phyloP scores from a whole-genome alignment of 2,888 invertebrate species.

The Philhelius pedissequus region DNA sequence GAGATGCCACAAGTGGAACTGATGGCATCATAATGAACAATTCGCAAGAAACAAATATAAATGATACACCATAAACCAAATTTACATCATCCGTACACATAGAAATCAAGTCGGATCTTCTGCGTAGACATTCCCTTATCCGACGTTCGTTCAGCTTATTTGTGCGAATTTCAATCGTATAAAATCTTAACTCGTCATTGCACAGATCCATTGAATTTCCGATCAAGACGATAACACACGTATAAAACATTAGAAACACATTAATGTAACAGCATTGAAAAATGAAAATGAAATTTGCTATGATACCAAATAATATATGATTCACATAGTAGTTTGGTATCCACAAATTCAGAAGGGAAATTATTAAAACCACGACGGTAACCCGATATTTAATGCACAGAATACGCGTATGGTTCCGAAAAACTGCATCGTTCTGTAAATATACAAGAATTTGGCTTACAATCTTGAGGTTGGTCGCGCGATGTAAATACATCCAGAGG shows the following conservation, averaged over 20 bases:
- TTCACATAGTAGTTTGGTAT: neutral
- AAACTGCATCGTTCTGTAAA: neutral
- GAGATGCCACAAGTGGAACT: neutral
- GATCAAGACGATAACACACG: neutral
- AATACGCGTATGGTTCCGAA: too few species aligned
- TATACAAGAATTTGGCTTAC: neutral
- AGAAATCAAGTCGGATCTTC: neutral
- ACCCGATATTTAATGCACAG: neutral
- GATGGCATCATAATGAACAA: neutral
- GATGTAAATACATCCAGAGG: neutral
- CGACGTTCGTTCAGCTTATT: neutral
- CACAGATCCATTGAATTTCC: neutral
- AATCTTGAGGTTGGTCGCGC: neutral
- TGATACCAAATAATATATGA: neutral
- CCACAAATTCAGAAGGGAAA: neutral
- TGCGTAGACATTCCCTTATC: neutral
- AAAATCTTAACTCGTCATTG: neutral
- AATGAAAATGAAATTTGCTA: neutral
- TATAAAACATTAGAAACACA: neutral
- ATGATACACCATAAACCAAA: neutral
- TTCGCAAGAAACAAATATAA: neutral
- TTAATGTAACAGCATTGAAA: neutral
- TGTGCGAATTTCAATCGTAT: neutral
- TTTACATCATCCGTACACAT: neutral
- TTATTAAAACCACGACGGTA: neutral